Base-by-base conservation (phyloP, 2,797 vertebrate genomes). In the Acipenser oxyrinchus region DNA sequence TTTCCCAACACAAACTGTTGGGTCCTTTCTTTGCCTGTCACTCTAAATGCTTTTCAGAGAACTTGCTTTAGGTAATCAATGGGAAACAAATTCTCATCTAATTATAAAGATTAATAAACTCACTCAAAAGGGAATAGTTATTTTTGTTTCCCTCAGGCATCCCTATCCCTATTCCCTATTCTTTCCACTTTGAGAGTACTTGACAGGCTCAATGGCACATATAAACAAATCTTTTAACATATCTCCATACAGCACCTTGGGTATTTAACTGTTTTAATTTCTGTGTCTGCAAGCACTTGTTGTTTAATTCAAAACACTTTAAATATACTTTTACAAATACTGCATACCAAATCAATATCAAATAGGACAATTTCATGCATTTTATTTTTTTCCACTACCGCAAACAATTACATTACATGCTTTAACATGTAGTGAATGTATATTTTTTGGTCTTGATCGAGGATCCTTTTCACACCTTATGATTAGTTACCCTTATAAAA, bases 61-160 rank as follows among this genome's bases (percentile, higher is more conserved):
- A 37, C 0, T 71, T 72, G 73, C 69, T 60, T 71, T 18, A 65
- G 72, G 69, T 78, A 83, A 79, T 50, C 65, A 58, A 74, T 70
- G 69, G 69, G 69, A 82, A 82, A 80, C 70, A 79, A 78, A 80
- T 79, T 63, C 71, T 79, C 68, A 73, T 67, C 66, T 79, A 79
- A 82, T 84, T 76, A 81, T 64, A 77, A 72, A 78, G 66, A 74
- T 82, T 81, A 79, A 72, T 79, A 68, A 71, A 69, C 70, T 79
- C 71, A 13, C 48, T 78, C 48, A 62, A 67, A 10, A 18, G 71
- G 70, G 64, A 78, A 74, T 69, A 68, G 62, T 74, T 75, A 73
- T 69, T 67, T 75, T 71, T 81, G 18, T 61, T 68, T 49, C 70
- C 70, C 71, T 52, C 72, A 78, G 71, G 11, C 48, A 70, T 79